A percentile compares a stretch with the other conserved stretches of the same genome.
Conservation (phyloP, 37 sponge, comb jelly and placozoan species). For the Beroe ovata region DNA sequence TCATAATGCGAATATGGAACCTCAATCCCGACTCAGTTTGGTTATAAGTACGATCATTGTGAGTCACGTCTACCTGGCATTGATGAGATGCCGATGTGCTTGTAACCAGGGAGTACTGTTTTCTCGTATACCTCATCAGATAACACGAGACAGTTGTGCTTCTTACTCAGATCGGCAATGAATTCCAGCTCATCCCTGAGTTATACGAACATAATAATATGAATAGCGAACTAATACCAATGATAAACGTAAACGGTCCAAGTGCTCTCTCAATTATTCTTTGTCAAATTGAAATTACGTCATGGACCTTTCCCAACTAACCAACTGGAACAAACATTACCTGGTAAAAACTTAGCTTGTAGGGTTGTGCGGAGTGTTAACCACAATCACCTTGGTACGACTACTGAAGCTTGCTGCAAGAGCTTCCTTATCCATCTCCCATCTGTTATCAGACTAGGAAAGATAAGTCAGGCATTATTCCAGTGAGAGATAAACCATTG, state of each 20-base stretch:
- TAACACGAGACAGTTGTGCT: constrained; percentile 15
- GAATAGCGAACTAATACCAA: too few relatives aligned
- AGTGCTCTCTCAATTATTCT: too few relatives aligned
- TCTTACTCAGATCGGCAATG: neutral
- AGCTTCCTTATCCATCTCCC: constrained; percentile 16
- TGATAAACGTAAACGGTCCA: too few relatives aligned
- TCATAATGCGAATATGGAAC: too few relatives aligned
- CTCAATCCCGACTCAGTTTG: too few relatives aligned
- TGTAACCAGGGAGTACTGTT: neutral
- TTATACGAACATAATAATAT: too few relatives aligned
- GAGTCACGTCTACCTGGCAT: constrained; percentile 19
- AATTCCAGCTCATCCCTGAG: constrained; percentile 37
- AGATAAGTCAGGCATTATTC: too few relatives aligned
- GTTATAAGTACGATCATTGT: too few relatives aligned
- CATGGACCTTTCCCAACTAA: too few relatives aligned
- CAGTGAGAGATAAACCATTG: too few relatives aligned
- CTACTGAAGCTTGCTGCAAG: neutral
- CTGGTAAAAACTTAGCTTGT: constrained; percentile 16
- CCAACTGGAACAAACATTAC: too few relatives aligned
- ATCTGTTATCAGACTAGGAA: neutral
- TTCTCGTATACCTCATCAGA: constrained; percentile 24
- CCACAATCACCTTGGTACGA: neutral
- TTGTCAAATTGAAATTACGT: too few relatives aligned
- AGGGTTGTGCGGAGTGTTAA: constrained; percentile 41
- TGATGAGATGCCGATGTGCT: constrained; percentile 2